Evolutionary conservation across 1,140 invertebrate species (phyloP).

Genomic region (Tetraneura akinire): DNA sequence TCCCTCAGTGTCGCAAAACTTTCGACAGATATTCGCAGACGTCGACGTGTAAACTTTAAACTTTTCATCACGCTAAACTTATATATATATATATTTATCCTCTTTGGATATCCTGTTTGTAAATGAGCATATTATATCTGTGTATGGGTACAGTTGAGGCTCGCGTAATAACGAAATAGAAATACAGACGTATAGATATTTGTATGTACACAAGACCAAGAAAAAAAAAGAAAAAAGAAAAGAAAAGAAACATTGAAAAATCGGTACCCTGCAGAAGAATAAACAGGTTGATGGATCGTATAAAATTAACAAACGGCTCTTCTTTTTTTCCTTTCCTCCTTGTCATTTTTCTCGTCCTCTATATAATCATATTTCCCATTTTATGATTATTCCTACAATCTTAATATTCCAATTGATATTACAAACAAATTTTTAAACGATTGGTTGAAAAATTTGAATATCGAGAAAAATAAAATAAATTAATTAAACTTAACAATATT

Average conservation of each 20-base stretch:
- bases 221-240: no score
- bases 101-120: not conserved
- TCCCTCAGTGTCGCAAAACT: slow-evolving; percentile 34
- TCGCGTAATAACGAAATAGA: slow-evolving; percentile 6
- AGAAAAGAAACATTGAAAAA: slow-evolving; percentile 18
- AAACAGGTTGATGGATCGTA: slow-evolving; percentile 47
- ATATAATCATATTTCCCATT: not conserved
- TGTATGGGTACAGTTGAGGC: not conserved
- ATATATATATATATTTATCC: not conserved
- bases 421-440: no score
- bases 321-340: not conserved
- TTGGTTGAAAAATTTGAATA: no score
- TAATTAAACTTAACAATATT: no score
- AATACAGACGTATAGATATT: no score
- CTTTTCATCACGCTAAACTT: slow-evolving; percentile 41
- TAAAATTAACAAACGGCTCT: slow-evolving; percentile 29
- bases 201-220: not conserved
- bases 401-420: no score
- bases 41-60: slow-evolving; percentile 39
- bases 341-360: no score
- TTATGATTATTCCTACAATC: no score
- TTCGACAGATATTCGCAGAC: not conserved
- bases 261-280: slow-evolving; percentile 29
- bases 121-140: no score
- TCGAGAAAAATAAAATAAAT: no score